phyloP scores from a whole-genome alignment of 1,140 invertebrate species.

The Pogonomyrmex barbatus region DNA sequence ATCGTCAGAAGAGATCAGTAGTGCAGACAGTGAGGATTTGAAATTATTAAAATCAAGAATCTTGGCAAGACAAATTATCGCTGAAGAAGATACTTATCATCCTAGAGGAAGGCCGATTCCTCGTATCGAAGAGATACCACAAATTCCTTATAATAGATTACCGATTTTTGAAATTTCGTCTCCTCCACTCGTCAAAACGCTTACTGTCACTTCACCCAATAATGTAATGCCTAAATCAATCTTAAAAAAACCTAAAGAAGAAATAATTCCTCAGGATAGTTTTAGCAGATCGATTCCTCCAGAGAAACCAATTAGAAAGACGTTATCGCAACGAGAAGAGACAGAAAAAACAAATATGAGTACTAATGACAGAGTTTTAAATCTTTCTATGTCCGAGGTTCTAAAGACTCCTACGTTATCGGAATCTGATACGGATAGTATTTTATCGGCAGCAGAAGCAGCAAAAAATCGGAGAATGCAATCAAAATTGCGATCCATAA shows the following conservation, averaged over 20 bases:
- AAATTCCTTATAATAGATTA: constrained; percentile 39
- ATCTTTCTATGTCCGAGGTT: constrained; percentile 32
- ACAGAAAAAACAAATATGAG: not conserved
- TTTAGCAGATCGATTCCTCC: constrained; percentile 79
- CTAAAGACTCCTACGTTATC: constrained; percentile 73
- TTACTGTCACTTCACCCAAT: constrained; percentile 86
- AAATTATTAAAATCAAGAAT: constrained; percentile 87
- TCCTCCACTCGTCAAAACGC: constrained; percentile 20
- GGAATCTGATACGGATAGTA: constrained; percentile 78
- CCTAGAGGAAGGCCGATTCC: constrained; percentile 84
- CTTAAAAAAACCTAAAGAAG: constrained; percentile 87
- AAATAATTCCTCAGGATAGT: constrained; percentile 78
- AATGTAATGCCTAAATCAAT: constrained; percentile 92
- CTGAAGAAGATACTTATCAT: constrained; percentile 90
- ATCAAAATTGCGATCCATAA: constrained; percentile 80
- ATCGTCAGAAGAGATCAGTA: constrained; percentile 85
- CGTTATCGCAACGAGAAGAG: constrained; percentile 46
- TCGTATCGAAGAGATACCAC: constrained; percentile 70
- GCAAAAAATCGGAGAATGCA: constrained; percentile 83
- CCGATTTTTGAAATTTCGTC: constrained; percentile 60
- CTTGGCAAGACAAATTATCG: constrained; percentile 83
- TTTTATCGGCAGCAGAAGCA: constrained; percentile 82
- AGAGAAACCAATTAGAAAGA: constrained; percentile 78
- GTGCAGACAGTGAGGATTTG: constrained; percentile 83
- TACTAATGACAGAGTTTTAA: constrained; percentile 32